phyloP scores from a whole-genome alignment of 2,888 invertebrate species.

The Aphelenchoides bicaudatus region DNA sequence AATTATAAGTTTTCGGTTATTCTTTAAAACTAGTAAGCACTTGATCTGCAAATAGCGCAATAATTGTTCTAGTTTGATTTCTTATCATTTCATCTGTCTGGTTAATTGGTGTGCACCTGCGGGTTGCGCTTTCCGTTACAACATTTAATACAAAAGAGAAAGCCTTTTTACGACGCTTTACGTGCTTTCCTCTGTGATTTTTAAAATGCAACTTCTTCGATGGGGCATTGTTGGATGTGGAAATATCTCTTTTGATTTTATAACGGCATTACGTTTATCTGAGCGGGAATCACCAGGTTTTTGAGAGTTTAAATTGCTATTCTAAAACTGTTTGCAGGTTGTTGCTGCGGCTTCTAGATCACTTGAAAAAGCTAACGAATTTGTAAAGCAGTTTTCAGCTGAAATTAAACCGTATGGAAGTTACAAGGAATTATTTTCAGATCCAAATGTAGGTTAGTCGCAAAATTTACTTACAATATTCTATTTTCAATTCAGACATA shows the following conservation, averaged over 20 bases:
- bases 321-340: constrained; percentile 10
- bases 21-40: no score
- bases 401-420: constrained; percentile 68
- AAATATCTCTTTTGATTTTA: constrained; percentile 2
- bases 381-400: neutral
- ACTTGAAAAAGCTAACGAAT: constrained; percentile 5
- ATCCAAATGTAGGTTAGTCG: constrained; percentile 64
- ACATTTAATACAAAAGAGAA: no score
- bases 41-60: no score
- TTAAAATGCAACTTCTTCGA: constrained; percentile 4
- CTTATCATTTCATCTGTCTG: no score
- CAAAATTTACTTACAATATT: neutral
- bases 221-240: constrained; percentile 26
- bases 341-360: constrained; percentile 17
- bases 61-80: no score
- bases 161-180: no score
- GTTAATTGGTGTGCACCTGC: no score
- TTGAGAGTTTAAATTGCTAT: neutral
- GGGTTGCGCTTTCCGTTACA: no score
- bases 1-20: no score
- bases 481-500: constrained; percentile 69
- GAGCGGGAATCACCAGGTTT: neutral
- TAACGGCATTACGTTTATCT: no score
- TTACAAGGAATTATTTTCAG: constrained; percentile 61
- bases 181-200: no score